Base-by-base conservation (phyloP, 2,888 invertebrate genomes). In the Drosophila rellima region DNA sequence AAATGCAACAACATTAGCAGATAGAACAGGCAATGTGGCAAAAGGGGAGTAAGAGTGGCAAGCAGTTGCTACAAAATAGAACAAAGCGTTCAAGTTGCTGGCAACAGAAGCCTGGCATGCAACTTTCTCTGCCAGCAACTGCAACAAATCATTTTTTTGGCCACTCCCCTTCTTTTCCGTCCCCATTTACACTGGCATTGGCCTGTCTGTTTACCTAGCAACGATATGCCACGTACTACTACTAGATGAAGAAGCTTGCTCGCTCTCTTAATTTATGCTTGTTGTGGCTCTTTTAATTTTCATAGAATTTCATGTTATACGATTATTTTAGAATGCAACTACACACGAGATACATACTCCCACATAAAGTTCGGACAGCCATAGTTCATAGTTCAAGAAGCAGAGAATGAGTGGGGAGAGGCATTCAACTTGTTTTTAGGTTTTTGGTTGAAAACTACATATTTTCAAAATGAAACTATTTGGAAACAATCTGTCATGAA, bases 111-210 rank as follows among this genome's bases (percentile, higher is more conserved):
- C 47, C 60, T 44, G 40, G 63, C 68, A 45, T 73, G 74, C 74
- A 67, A 68, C 55, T 62, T 66, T 62, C 56, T 42, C 37, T 44
- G 48, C 20, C 17, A 33, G 48, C 56, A 75, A 61, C 23, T 54
- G 75, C 73, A 67, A 75, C 75, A 75, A 75, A 78, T 75, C 78
- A 75, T 57, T 59, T 72, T 52, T 61, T 48, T 40, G 23, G 56
- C 56, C 59, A 33, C 39, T n/a, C 17, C 26, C 17, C 17, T 7
- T 23, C 23, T 17, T 13, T 39, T 18, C 29, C 44, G 8, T 2
- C 17, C 13, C 2, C 50, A 10, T 17, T 18, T 5, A 0, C 57
- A 13, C 15, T 45, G 20, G 33, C 26, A 44, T 44, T 20, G 20
- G n/a, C 8, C 26, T 48, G 66, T 59, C 60, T 68, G 62, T 52